Evolutionary conservation across 2,113 vertebrate species (phyloP).

Genomic region (Nothocercus nigrocapillus): DNA sequence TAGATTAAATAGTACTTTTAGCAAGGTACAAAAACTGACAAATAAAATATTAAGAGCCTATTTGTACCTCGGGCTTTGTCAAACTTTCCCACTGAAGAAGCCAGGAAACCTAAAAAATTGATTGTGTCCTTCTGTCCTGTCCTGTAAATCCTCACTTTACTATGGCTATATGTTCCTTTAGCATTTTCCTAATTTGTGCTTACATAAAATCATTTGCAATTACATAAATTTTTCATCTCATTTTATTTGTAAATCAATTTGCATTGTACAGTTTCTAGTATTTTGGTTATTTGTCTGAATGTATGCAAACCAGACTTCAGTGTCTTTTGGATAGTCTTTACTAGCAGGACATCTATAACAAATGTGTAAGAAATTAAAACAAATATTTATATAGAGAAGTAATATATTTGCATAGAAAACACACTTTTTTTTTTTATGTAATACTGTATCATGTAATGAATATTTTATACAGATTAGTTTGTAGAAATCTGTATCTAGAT

Average conservation of each 20-base stretch:
- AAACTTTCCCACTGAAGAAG: background rate
- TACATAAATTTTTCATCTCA: background rate
- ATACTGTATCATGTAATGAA: background rate
- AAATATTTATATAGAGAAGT: background rate
- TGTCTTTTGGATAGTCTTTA: background rate
- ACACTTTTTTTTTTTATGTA: background rate
- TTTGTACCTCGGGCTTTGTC: background rate
- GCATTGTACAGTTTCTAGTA: background rate
- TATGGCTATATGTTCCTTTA: background rate
- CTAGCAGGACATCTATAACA: background rate
- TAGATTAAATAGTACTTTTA: background rate
- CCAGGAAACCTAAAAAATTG: background rate
- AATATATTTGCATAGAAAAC: background rate
- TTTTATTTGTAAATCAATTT: background rate
- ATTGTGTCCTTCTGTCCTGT: background rate
- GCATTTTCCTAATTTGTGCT: background rate
- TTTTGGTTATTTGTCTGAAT: background rate
- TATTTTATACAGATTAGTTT: background rate
- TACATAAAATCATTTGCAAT: background rate
- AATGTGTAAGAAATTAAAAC: background rate
- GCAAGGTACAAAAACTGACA: background rate
- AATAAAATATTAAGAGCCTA: background rate
- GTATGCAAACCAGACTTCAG: background rate
- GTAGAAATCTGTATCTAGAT: background rate
- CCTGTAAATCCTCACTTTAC: background rate